Evolutionary conservation across 64 coral and sea anemone genomes (phyloP), one percentile per base, ranked within the genome.

Genomic region (Montipora sp.): DNA sequence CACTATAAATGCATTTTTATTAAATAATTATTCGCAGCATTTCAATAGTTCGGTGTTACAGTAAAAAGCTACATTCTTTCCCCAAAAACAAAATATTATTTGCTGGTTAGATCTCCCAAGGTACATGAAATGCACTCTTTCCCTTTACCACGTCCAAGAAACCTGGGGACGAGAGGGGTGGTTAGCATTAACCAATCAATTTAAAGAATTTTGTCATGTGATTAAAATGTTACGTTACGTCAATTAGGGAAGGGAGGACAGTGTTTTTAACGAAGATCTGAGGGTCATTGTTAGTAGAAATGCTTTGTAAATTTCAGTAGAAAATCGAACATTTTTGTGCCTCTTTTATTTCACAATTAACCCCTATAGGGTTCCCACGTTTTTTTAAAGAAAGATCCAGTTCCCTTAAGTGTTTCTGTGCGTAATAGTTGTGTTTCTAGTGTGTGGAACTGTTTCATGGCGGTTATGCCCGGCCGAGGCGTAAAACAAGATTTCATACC

Each of bases 401-500:
- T 71, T 85, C 53, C 53, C 11, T 6, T 1, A 8, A 57, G 7
- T 57, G 53, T 57, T 0, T 57, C 11, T 11, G 16, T 47, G 19
- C 36, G 23, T 19, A 50, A 63, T 72, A 8, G 10, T 67, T 48
- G 19, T 22, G 10, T 85, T 6, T 3, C 5, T 78, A 44, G 46
- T 72, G 45, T 68, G 10, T 71, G 45, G 49, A 46, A 85, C 16
- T 47, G 43, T 21, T 47, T 71, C 66, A 85, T 85, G 82, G 82
- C 82, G 82, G 82, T 85, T 48, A 85, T 85, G 82, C 82, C 82
- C 3, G 75, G 47, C 47, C 45, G 75, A 49, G 82, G 68, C 45
- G 16, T 63, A 27, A 85, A 85, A 85, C 21, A 27, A 48, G 76
- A 93, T 93, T 93, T 95, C 69, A 66, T 92, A 18, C 90, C 89